Conservation (phyloP, 2,888 invertebrate genomes). For the Parnassius smintheus region DNA sequence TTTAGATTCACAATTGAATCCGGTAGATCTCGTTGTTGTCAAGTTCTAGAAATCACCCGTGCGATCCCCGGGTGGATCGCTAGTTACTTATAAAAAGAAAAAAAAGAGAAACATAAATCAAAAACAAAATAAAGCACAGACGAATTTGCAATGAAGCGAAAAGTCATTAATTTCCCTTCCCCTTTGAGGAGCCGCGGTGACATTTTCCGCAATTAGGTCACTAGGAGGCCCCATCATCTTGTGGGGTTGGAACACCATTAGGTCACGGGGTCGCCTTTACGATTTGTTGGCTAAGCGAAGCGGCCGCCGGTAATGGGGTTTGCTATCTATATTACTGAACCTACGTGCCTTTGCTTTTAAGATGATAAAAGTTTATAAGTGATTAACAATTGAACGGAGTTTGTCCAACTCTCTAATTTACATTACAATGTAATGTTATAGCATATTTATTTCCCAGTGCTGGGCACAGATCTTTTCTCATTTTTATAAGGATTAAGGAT, state of each 20-base stretch:
- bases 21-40: too few relatives aligned
- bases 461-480: too few relatives aligned
- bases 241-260: slow-evolving; percentile 46
- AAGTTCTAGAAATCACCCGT: too few relatives aligned
- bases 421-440: too few relatives aligned
- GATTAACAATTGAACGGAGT: too few relatives aligned
- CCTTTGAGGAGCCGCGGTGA: slow-evolving; percentile 37
- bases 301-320: slow-evolving; percentile 20
- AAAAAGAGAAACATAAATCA: neutral
- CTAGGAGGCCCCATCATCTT: slow-evolving; percentile 40
- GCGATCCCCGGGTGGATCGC: too few relatives aligned
- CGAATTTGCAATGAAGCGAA: neutral
- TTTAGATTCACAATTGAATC: too few relatives aligned
- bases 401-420: too few relatives aligned
- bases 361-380: neutral
- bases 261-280: slow-evolving; percentile 61
- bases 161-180: slow-evolving; percentile 35
- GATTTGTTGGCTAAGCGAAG: slow-evolving; percentile 43
- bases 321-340: slow-evolving; percentile 20
- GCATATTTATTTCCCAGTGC: too few relatives aligned
- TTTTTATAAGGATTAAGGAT: too few relatives aligned
- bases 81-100: neutral
- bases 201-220: slow-evolving; percentile 59
- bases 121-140: neutral
- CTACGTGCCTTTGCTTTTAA: slow-evolving; percentile 26